Evolutionary conservation across 2,888 invertebrate genomes (phyloP).

Genomic region (Drosophila trichaetosa): DNA sequence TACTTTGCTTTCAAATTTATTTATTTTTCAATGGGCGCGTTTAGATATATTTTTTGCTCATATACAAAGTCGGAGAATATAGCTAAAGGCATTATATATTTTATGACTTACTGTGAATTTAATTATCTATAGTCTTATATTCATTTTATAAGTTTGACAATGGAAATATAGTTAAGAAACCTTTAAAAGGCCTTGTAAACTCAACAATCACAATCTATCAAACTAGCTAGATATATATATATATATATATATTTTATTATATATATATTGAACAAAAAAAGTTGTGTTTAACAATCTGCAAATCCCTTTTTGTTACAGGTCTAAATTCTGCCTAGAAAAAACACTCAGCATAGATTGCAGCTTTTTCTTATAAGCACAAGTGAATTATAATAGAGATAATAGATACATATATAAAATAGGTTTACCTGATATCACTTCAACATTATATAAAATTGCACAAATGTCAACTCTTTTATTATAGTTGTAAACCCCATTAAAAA

Average conservation of each 20-base stretch:
- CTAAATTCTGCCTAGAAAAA: not conserved
- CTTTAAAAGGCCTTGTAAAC: no score
- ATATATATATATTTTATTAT: no score
- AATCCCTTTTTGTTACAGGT: not conserved
- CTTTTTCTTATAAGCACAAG: not conserved
- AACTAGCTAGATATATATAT: no score
- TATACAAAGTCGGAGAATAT: not conserved
- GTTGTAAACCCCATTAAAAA: slow-evolving; percentile 38
- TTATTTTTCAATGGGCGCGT: not conserved
- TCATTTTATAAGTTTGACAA: no score
- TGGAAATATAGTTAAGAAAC: no score
- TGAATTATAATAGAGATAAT: not conserved
- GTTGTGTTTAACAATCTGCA: not conserved
- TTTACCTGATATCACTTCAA: not conserved
- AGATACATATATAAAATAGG: not conserved
- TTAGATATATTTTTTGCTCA: not conserved
- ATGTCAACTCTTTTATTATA: slow-evolving; percentile 9
- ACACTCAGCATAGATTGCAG: rapidly evolving
- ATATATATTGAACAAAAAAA: not conserved
- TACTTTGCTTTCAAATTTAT: not conserved
- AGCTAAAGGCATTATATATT: no score
- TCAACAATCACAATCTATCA: no score
- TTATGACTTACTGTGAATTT: not conserved
- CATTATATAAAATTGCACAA: slow-evolving; percentile 17
- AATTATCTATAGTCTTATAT: no score